Conservation (phyloP, 2,113 vertebrate species). For the Nanorana parkeri region DNA sequence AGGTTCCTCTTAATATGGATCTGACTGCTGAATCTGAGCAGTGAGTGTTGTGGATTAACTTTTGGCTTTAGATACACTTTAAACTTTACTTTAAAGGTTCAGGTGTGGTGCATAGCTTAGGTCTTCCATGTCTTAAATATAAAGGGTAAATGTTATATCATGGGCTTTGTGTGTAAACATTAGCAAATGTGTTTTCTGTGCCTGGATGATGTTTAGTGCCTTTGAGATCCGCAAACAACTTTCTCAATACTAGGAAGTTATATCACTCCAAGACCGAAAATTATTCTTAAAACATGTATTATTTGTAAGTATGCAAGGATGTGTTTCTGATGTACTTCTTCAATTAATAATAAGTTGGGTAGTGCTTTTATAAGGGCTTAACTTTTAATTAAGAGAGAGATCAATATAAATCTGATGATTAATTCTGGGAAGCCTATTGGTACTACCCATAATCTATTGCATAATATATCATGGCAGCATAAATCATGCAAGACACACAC, state of each 20-base stretch:
- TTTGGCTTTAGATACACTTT: no score
- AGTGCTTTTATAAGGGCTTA: conserved; percentile 51
- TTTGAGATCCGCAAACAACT: not conserved
- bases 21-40: no score
- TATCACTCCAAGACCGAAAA: not conserved
- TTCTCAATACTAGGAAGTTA: not conserved
- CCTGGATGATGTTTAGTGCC: no score
- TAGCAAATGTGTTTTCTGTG: no score
- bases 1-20: no score
- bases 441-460: conserved; percentile 59
- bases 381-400: conserved; percentile 56
- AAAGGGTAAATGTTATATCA: no score
- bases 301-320: conserved; percentile 28
- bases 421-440: conserved; percentile 57
- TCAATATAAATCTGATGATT: conserved; percentile 59
- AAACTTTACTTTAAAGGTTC: no score
- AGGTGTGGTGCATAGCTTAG: no score
- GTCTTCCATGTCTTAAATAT: no score
- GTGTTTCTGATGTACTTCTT: conserved; percentile 54
- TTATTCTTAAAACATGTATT: conserved; percentile 45
- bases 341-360: conserved; percentile 54
- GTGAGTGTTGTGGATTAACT: no score
- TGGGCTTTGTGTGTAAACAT: no score
- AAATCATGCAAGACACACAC: conserved; percentile 56
- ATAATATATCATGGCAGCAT: conserved; percentile 54